Percentiles rank a stretch among this genome's conserved stretches.
These are phyloP conservation scores for Ctenomys sociabilis DNA, from an alignment of 2,113 vertebrate species.

Conservation along the genomic window DNA sequence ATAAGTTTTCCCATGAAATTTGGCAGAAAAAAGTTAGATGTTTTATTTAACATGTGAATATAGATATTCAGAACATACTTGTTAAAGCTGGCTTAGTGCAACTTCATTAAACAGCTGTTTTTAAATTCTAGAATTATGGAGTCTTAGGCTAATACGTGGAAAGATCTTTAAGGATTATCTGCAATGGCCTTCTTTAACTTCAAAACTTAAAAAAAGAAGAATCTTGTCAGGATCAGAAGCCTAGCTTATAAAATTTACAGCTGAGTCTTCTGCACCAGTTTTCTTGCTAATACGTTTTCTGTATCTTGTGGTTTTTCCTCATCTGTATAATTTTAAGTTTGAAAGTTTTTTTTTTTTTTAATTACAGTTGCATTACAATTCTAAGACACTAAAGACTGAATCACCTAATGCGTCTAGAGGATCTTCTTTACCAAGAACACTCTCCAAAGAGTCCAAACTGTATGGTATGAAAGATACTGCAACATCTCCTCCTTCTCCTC, in stretches of 20 bases:
- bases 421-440: constrained; percentile 96
- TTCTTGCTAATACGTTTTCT: background rate
- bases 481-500: constrained; percentile 87
- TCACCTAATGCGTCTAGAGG: constrained; percentile 96
- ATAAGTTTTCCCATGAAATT: background rate
- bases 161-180: constrained; percentile 17
- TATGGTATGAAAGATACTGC: constrained; percentile 97
- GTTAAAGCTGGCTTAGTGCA: background rate
- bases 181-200: background rate
- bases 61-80: background rate
- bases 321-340: constrained; percentile 44
- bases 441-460: constrained; percentile 99
- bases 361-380: constrained; percentile 97
- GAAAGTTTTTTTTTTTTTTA: constrained; percentile 69
- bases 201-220: constrained; percentile 23
- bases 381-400: constrained; percentile 97
- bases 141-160: background rate
- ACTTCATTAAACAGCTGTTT: background rate
- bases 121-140: constrained; percentile 15
- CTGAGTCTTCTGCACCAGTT: background rate
- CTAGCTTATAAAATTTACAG: background rate
- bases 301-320: background rate
- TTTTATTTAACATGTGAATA: background rate
- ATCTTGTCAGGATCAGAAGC: background rate
- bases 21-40: constrained; percentile 17